Evolutionary conservation across 2,797 vertebrate species (phyloP).

Genomic region (Sandelia bainsii): DNA sequence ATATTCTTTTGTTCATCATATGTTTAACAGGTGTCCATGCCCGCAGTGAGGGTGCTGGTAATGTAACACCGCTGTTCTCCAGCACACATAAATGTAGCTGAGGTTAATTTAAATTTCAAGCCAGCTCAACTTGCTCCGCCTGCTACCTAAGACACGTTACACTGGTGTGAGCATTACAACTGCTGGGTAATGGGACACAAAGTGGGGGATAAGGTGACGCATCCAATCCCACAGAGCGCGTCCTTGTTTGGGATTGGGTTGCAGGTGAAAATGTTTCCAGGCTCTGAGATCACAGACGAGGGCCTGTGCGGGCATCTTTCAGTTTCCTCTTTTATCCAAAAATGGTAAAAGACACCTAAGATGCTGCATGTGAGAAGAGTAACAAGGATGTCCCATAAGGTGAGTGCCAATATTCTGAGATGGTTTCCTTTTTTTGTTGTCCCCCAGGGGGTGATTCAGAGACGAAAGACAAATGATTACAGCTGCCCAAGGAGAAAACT

Average conservation of each 20-base stretch:
- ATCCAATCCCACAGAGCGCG: conserved; percentile 78
- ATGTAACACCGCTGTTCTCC: conserved; percentile 76
- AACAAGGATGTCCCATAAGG: background rate
- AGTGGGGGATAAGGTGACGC: conserved; percentile 81
- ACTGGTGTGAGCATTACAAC: conserved; percentile 85
- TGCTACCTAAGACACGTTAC: conserved; percentile 78
- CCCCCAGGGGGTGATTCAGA: background rate
- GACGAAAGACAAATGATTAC: background rate
- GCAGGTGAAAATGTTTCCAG: conserved; percentile 80
- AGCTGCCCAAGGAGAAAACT: background rate
- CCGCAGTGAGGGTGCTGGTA: conserved; percentile 66
- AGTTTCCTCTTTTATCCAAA: conserved; percentile 35
- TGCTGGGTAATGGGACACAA: conserved; percentile 84
- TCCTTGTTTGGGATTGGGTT: conserved; percentile 74
- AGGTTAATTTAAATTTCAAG: conserved; percentile 86
- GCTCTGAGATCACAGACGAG: conserved; percentile 43
- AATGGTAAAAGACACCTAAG: conserved; percentile 44
- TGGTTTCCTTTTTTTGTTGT: background rate
- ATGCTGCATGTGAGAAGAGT: conserved; percentile 14
- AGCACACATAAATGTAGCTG: conserved; percentile 78
- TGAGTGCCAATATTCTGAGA: conserved; percentile 17
- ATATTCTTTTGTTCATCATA: conserved; percentile 65
- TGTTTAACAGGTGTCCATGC: conserved; percentile 73
- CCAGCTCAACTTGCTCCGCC: conserved; percentile 73
- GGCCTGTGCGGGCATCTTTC: conserved; percentile 19